A percentile compares a stretch with the other conserved stretches of the same genome.
These are phyloP conservation scores for Pyxicephalus adspersus DNA, from an alignment of 2,113 vertebrate genomes.

Conservation along the genomic window DNA sequence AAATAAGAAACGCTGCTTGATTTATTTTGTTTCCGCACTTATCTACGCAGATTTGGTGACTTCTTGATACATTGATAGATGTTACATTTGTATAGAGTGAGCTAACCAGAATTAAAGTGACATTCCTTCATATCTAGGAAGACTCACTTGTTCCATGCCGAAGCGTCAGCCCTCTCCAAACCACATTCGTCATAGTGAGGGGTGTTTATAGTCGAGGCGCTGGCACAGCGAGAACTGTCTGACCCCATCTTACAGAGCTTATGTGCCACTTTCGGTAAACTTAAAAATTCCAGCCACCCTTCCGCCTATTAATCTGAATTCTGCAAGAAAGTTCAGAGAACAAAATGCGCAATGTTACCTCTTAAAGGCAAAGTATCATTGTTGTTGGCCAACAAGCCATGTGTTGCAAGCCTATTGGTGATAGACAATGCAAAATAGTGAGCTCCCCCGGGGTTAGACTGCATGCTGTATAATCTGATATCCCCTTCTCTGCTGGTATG, in stretches of 20 bases:
- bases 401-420: too few relatives aligned
- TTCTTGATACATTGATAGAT: constrained; percentile 9
- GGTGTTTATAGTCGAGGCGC: neutral
- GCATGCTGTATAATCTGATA: too few relatives aligned
- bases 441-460: too few relatives aligned
- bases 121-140: constrained; percentile 1
- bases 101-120: constrained; percentile 9
- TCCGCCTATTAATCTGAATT: neutral
- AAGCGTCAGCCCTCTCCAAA: neutral
- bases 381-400: too few relatives aligned
- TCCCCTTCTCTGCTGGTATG: too few relatives aligned
- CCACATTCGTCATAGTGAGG: constrained; percentile 8
- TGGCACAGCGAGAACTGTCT: constrained; percentile 7
- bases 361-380: too few relatives aligned
- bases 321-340: neutral
- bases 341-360: too few relatives aligned
- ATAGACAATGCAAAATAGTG: too few relatives aligned
- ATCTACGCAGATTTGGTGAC: neutral
- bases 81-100: neutral
- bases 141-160: constrained; percentile 24
- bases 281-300: neutral
- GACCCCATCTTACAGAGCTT: neutral
- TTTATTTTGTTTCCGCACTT: neutral
- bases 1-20: neutral
- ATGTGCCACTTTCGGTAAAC: neutral